Percentiles rank a stretch among this genome's conserved stretches.
phyloP scores from a whole-genome alignment of 2,797 vertebrate species.

The Ataeniobius toweri region DNA sequence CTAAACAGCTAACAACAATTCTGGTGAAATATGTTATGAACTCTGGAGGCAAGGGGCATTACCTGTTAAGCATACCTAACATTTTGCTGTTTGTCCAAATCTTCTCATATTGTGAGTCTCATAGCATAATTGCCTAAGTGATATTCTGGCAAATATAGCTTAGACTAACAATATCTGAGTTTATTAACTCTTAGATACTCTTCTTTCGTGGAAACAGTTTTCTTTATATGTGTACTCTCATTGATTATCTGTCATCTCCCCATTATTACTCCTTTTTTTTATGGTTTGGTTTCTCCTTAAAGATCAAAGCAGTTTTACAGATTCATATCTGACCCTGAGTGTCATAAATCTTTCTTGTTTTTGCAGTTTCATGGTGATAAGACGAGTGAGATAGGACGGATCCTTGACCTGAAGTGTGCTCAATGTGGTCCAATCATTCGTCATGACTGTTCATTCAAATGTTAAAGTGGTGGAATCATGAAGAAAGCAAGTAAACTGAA shows the following conservation, averaged over 20 bases:
- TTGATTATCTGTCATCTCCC: not conserved
- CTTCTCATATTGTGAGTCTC: not conserved
- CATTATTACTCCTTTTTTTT: not conserved
- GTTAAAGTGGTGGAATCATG: not conserved
- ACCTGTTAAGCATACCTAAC: not conserved
- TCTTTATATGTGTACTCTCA: not conserved
- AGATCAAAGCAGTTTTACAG: not conserved
- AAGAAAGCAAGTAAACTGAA: not conserved
- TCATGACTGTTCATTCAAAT: not conserved
- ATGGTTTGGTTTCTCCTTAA: not conserved
- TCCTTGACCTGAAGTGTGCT: conserved; percentile 11
- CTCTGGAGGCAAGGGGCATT: not conserved
- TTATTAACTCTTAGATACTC: not conserved
- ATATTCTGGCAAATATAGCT: no score
- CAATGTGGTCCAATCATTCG: not conserved
- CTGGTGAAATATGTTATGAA: not conserved
- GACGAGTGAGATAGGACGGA: not conserved
- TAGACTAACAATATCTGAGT: not conserved
- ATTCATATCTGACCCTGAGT: conserved; percentile 19
- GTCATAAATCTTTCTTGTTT: conserved; percentile 23
- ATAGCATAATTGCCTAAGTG: no score
- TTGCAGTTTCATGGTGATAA: conserved; percentile 28
- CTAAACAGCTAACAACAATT: not conserved
- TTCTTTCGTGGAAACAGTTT: not conserved
- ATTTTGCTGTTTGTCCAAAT: not conserved